Percentiles rank a stretch among this genome's conserved stretches.
Evolutionary conservation across 2,797 vertebrate species (phyloP).

Genomic region (Enteromius paludinosus): DNA sequence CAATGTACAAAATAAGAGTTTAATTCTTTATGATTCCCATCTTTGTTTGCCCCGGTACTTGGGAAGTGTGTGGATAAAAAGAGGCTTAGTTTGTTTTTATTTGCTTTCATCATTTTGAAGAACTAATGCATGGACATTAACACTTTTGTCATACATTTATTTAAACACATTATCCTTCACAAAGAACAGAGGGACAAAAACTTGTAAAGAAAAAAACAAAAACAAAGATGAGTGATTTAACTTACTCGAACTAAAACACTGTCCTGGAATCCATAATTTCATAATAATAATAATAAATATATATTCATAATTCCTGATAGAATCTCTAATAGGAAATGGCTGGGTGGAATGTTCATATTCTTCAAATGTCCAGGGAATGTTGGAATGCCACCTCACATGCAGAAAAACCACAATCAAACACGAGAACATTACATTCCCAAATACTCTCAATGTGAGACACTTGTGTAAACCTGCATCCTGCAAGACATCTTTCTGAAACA

Average conservation of each 20-base stretch:
- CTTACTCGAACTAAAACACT: constrained; percentile 65
- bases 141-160: constrained; percentile 77
- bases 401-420: constrained; percentile 26
- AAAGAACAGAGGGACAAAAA: constrained; percentile 76
- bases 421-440: constrained; percentile 29
- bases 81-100: not conserved
- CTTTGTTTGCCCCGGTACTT: not conserved
- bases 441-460: constrained; percentile 81
- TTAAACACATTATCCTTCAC: constrained; percentile 79
- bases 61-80: not conserved
- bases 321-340: constrained; percentile 16
- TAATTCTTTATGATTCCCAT: not conserved
- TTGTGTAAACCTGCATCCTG: constrained; percentile 58
- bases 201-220: constrained; percentile 62
- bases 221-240: constrained; percentile 67
- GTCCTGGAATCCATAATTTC: constrained; percentile 47
- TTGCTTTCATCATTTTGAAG: not conserved
- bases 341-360: constrained; percentile 20
- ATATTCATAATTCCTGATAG: constrained; percentile 1
- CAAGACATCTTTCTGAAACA: constrained; percentile 56
- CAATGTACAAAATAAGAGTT: not conserved
- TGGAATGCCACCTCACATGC: constrained; percentile 22
- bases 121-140: constrained; percentile 10
- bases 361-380: constrained; percentile 26
- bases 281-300: constrained; percentile 28